Conservation (phyloP, 2,888 invertebrate genomes). For the Andrena marginata region DNA sequence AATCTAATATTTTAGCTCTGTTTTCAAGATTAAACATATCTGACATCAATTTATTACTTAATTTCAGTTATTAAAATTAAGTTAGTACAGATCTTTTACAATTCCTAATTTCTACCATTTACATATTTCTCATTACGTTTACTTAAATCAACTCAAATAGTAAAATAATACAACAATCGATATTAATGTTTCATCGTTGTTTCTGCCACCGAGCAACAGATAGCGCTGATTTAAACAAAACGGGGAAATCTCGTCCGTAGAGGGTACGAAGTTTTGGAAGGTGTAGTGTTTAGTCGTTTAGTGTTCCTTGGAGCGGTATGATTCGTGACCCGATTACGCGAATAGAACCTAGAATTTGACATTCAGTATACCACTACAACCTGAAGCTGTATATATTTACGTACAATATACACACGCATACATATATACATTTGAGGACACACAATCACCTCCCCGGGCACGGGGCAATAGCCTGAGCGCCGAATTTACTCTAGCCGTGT, state of each 20-base stretch:
- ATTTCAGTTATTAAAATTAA: not conserved
- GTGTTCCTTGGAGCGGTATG: not conserved
- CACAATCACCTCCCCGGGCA: conserved; percentile 28
- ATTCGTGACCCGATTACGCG: conserved; percentile 30
- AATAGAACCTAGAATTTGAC: conserved; percentile 43
- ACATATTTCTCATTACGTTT: no score
- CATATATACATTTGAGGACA: conserved; percentile 6
- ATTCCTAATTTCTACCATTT: no score
- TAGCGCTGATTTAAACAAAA: conserved; percentile 16
- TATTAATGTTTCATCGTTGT: not conserved
- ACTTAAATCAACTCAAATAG: no score
- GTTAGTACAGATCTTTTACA: no score
- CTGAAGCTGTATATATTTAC: conserved; percentile 10
- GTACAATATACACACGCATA: not conserved
- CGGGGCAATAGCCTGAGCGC: conserved; percentile 16
- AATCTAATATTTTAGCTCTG: no score
- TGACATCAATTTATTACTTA: not conserved
- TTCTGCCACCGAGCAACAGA: not conserved
- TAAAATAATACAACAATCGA: not conserved
- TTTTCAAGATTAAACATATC: no score
- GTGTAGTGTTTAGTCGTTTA: conserved; percentile 1
- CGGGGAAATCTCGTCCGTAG: not conserved
- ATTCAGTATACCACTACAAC: conserved; percentile 12
- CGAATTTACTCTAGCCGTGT: conserved; percentile 47
- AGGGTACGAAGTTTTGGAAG: not conserved